These are phyloP conservation scores for Lycocorax pyrrhopterus DNA, from an alignment of 2,113 vertebrate species.

Conservation along the genomic window DNA sequence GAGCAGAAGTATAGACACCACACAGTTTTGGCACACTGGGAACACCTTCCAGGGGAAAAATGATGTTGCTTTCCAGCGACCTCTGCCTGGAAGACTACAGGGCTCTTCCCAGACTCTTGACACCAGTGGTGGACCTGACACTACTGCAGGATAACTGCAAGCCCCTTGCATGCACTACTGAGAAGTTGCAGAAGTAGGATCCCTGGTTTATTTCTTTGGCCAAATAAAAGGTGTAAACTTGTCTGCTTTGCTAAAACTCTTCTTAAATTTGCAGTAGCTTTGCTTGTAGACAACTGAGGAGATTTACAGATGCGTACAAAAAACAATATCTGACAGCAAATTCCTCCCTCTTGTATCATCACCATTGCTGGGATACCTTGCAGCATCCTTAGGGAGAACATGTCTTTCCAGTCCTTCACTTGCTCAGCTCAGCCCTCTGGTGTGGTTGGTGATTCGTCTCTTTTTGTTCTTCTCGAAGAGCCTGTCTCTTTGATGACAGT, in stretches of 20 bases:
- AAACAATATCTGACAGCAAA: neutral
- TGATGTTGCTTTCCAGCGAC: neutral
- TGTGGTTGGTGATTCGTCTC: constrained; percentile 6
- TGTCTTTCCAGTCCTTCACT: constrained; percentile 12
- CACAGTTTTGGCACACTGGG: neutral
- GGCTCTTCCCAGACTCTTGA: neutral
- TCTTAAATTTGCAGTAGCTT: neutral
- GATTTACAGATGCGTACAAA: neutral
- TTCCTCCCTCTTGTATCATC: neutral
- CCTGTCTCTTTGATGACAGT: constrained; percentile 34
- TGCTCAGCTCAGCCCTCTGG: constrained; percentile 15
- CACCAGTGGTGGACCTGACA: neutral
- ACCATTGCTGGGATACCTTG: neutral
- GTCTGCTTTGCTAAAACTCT: neutral
- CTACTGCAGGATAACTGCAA: neutral
- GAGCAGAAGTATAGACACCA: neutral
- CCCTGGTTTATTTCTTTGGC: neutral
- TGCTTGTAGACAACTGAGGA: neutral
- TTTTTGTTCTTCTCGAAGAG: constrained; percentile 49
- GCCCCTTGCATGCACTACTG: neutral
- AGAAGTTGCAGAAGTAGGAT: neutral
- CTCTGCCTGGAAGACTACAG: neutral
- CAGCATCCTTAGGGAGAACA: neutral
- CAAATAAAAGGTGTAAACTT: neutral
- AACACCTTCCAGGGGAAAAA: neutral